Base-by-base conservation (phyloP, 2,888 invertebrate species). In the Drosophila mayaguana region DNA sequence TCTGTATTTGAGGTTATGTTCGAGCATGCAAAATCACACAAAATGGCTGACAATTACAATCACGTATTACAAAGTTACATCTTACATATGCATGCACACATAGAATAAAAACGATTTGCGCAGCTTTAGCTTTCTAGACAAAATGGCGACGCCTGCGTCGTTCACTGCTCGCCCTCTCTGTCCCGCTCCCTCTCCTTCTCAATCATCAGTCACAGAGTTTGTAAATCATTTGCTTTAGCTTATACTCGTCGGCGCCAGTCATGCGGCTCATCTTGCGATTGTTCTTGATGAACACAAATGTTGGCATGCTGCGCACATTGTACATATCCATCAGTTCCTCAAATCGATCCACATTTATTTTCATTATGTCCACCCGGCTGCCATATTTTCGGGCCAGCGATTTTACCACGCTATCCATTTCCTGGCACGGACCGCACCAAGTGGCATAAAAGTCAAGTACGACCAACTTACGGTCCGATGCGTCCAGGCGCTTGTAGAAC, bases 221-320 rank as follows among this genome's bases (percentile, higher is more conserved):
- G 45, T 68, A 66, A 75, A 91, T 72, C 72, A 78, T 83, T n/a
- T 74, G 55, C 32, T 62, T 64, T 12, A 91, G 64, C 34, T 81
- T 80, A 3, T 67, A 48, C 6, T 89, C 80, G 55, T 91, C 89
- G 16, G 90, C 89, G 20, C 91, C 91, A 8, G 74, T 45, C 22
- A 91, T 71, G 54, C 69, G 64, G 63, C 69, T 75, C 14, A 91
- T 12, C 8, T 75, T 75, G 2, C 70, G 79, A 16, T 74, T 73
- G 36, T 78, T 73, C 63, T 75, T 81, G 5, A 90, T 48, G 56
- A 91, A 89, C 4, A 91, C 78, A 59, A 90, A 91, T 25, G 91
- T 91, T 2, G 91, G 78, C 82, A 87, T 69, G 65, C 73, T 59
- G n/a, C 54, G 60, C 5, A 87, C 75, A 20, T 75, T 81, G 63